Evolutionary conservation across 2,113 vertebrate species (phyloP).

Genomic region (Rhea pennata): DNA sequence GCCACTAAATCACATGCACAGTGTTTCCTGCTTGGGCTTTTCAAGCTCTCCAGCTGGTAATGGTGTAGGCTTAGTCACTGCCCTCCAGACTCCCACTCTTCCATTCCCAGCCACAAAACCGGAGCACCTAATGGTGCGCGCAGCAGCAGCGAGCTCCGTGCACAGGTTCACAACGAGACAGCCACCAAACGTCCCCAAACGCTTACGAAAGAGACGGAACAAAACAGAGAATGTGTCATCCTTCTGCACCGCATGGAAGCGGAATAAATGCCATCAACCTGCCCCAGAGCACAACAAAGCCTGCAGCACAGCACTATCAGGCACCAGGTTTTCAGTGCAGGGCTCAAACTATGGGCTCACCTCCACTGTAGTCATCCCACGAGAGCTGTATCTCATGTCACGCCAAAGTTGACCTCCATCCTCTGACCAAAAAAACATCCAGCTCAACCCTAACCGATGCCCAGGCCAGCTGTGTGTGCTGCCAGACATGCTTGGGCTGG

Average conservation of each 20-base stretch:
- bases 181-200: not conserved
- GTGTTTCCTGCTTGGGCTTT: not conserved
- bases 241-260: not conserved
- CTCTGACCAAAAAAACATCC: not conserved
- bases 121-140: fast-evolving
- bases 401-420: not conserved
- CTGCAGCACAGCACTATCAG: not conserved
- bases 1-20: not conserved
- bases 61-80: fast-evolving
- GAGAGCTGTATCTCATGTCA: fast-evolving
- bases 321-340: fast-evolving
- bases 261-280: fast-evolving
- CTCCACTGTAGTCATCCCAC: no score
- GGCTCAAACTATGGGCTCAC: fast-evolving
- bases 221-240: not conserved
- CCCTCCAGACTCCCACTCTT: not conserved
- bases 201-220: fast-evolving
- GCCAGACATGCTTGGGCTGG: not conserved
- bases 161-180: fast-evolving
- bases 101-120: fast-evolving
- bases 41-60: not conserved
- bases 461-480: not conserved
- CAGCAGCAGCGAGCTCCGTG: fast-evolving
- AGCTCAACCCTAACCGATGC: not conserved
- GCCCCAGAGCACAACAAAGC: not conserved